phyloP scores from a whole-genome alignment of 23 tunicate genomes.

The Corella eumyota region DNA sequence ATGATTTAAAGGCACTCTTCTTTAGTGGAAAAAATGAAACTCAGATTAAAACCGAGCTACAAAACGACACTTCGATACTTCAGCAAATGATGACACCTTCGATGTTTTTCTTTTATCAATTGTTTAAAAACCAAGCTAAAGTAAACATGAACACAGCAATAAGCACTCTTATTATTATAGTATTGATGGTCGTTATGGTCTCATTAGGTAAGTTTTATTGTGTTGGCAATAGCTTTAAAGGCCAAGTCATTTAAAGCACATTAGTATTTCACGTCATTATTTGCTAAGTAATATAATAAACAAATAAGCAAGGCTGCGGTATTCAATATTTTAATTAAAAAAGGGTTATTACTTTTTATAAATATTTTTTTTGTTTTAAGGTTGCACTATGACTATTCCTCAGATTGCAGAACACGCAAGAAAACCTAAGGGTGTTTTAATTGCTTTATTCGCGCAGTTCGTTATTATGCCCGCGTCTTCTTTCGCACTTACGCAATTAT shows the following conservation, averaged over 20 bases:
- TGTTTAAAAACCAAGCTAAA: conserved; percentile 48
- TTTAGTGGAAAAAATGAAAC: conserved; percentile 40
- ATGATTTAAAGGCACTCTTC: conserved; percentile 19
- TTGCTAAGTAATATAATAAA: too few relatives aligned
- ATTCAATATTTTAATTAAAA: too few relatives aligned
- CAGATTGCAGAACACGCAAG: conserved; percentile 64
- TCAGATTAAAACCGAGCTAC: conserved; percentile 11
- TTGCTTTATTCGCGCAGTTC: conserved; percentile 79
- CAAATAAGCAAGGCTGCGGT: too few relatives aligned
- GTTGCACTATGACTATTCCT: conserved; percentile 86
- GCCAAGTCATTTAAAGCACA: background rate
- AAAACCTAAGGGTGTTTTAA: conserved; percentile 81
- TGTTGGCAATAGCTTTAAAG: too few relatives aligned
- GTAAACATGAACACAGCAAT: conserved; percentile 37
- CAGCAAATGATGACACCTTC: conserved; percentile 61
- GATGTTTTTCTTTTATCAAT: conserved; percentile 48
- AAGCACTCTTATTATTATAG: conserved; percentile 34
- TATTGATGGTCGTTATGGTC: conserved; percentile 54
- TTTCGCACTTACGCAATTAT: conserved; percentile 43
- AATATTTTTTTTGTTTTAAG: too few relatives aligned
- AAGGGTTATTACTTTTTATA: too few relatives aligned
- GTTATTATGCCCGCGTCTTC: conserved; percentile 87
- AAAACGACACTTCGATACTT: conserved; percentile 21
- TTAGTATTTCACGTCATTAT: too few relatives aligned
- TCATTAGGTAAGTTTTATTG: conserved; percentile 71